Percentiles rank a stretch among this genome's conserved stretches.
phyloP scores from a whole-genome alignment of 2,888 invertebrate genomes.

The Eupelmus urozonus region DNA sequence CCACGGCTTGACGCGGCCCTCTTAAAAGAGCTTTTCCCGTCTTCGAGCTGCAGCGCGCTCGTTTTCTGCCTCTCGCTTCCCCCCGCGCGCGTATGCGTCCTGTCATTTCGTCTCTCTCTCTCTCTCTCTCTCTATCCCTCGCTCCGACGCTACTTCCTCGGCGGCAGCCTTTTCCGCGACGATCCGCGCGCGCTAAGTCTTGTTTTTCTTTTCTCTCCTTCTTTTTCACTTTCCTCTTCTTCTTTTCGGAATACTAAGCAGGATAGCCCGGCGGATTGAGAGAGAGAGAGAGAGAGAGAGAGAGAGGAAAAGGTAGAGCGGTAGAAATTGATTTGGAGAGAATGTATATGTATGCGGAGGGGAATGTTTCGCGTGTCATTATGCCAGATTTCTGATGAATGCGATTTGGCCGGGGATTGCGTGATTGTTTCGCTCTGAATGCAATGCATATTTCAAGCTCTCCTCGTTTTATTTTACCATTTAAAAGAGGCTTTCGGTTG shows the following conservation, averaged over 20 bases:
- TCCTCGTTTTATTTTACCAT: no score
- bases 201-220: neutral
- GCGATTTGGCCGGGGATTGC: neutral
- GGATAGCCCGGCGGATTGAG: no score
- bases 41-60: constrained; percentile 1
- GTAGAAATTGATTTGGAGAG: no score
- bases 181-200: no score
- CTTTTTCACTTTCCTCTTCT: neutral
- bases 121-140: neutral
- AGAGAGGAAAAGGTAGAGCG: no score
- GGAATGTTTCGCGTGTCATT: no score
- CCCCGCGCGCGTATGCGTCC: neutral
- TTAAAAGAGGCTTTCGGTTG: no score
- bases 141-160: neutral
- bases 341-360: no score
- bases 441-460: neutral
- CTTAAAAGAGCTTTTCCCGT: constrained; percentile 48
- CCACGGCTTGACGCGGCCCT: constrained; percentile 36
- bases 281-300: no score
- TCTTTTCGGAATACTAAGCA: neutral
- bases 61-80: constrained; percentile 37
- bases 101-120: constrained; percentile 42
- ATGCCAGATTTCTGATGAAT: constrained; percentile 4
- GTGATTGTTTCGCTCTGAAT: neutral
- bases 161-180: neutral